phyloP scores from a whole-genome alignment of 2,113 vertebrate genomes.

The Pterocles burchelli region DNA sequence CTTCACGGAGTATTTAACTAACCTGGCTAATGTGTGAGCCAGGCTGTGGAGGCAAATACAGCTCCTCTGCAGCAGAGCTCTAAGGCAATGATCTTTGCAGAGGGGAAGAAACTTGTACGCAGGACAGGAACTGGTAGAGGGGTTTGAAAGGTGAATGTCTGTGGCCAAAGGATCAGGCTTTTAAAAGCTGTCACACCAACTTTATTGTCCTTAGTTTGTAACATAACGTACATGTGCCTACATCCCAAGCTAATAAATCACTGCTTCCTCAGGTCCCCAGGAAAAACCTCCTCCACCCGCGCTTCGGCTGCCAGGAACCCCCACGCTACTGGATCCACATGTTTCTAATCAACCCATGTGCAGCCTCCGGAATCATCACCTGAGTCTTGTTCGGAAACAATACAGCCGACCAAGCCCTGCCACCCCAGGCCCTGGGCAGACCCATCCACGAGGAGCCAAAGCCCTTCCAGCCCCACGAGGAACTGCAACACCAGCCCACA shows the following conservation, averaged over 20 bases:
- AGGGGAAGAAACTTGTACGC: neutral
- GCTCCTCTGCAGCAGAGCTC: neutral
- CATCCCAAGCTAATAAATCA: neutral
- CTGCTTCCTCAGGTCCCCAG: neutral
- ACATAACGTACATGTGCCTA: rapidly evolving
- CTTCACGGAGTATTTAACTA: neutral
- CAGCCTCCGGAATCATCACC: neutral
- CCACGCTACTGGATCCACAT: neutral
- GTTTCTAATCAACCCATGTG: neutral
- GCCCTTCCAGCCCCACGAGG: neutral
- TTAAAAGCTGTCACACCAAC: rapidly evolving
- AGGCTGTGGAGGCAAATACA: neutral
- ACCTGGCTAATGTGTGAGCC: neutral
- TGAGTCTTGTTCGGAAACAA: neutral
- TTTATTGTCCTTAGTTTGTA: neutral
- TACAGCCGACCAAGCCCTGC: rapidly evolving
- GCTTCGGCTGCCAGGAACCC: neutral
- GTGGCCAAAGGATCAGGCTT: neutral
- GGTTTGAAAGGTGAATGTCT: neutral
- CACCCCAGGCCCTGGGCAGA: neutral
- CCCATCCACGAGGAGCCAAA: neutral
- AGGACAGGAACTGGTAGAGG: neutral
- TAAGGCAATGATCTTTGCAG: neutral
- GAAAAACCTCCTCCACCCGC: neutral
- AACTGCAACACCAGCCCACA: neutral